Conservation (phyloP, 1,140 invertebrate species). For the Drosophila kurseongensis region DNA sequence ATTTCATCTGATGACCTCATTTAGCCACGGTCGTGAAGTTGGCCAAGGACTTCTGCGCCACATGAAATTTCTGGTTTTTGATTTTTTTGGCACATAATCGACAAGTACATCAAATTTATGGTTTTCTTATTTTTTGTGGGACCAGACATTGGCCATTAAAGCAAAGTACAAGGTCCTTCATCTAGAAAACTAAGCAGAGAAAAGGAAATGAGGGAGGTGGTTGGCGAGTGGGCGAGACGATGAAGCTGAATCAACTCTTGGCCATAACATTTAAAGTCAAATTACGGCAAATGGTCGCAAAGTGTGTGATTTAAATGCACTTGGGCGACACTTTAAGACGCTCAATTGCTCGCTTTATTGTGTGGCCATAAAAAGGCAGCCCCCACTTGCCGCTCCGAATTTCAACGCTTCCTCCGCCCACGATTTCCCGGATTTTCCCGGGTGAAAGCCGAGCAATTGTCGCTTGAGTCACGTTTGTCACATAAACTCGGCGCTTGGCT, state of each 20-base stretch:
- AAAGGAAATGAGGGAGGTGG: neutral
- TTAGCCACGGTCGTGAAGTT: slow-evolving; percentile 40
- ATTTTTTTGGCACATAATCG: slow-evolving; percentile 73
- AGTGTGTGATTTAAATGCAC: slow-evolving; percentile 83
- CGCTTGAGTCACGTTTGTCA: slow-evolving; percentile 80
- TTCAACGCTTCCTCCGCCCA: neutral
- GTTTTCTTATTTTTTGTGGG: slow-evolving; percentile 47
- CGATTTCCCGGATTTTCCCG: slow-evolving; percentile 24
- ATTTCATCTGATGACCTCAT: slow-evolving; percentile 49
- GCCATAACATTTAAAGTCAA: slow-evolving; percentile 83
- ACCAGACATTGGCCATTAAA: slow-evolving; percentile 75
- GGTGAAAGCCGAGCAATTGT: slow-evolving; percentile 75
- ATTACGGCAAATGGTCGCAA: slow-evolving; percentile 83
- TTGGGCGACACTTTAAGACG: slow-evolving; percentile 82
- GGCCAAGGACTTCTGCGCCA: neutral
- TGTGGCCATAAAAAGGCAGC: slow-evolving; percentile 71
- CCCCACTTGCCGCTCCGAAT: neutral
- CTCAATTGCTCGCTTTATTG: slow-evolving; percentile 83
- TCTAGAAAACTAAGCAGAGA: slow-evolving; percentile 60
- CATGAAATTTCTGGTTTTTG: slow-evolving; percentile 33
- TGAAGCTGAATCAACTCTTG: slow-evolving; percentile 48
- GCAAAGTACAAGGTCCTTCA: slow-evolving; percentile 34
- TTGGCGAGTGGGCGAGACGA: neutral
- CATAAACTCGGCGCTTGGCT: slow-evolving; percentile 77
- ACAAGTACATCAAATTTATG: slow-evolving; percentile 81